Conservation (phyloP, 2,797 vertebrate species). For the Odontamblyopus lacepedii region DNA sequence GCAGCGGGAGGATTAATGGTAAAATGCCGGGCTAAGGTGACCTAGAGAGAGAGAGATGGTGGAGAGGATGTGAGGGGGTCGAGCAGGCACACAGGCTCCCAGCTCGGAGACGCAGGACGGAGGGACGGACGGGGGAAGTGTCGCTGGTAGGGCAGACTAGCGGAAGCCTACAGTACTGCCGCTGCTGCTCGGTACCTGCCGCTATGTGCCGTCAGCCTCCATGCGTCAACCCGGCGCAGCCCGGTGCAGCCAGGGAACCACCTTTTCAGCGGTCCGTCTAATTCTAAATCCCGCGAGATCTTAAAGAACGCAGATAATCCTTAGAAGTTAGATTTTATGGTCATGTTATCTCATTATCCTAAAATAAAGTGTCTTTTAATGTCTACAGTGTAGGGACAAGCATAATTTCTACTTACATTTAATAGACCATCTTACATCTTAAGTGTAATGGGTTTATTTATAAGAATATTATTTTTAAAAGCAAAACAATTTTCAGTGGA, state of each 20-base stretch:
- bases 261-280: slow-evolving; percentile 31
- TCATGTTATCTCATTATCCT: no score
- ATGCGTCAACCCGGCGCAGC: background rate
- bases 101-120: slow-evolving; percentile 48
- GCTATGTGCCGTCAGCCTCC: slow-evolving; percentile 31
- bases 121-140: slow-evolving; percentile 51
- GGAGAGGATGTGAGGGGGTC: slow-evolving; percentile 25
- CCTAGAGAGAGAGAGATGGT: slow-evolving; percentile 34
- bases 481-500: no score
- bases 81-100: slow-evolving; percentile 26
- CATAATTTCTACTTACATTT: no score
- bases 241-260: slow-evolving; percentile 47
- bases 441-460: no score
- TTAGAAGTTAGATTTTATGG: no score
- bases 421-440: no score
- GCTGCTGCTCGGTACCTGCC: slow-evolving; percentile 53
- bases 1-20: slow-evolving; percentile 3
- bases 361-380: no score
- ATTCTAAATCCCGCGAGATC: slow-evolving; percentile 69
- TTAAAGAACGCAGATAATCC: slow-evolving; percentile 10
- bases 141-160: slow-evolving; percentile 50
- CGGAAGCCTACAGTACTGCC: slow-evolving; percentile 13
- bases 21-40: slow-evolving; percentile 43
- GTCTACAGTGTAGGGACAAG: no score
- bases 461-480: background rate